Percentiles rank a stretch among this genome's conserved stretches.
These are phyloP conservation scores for Ranitomeya imitator DNA, from an alignment of 2,113 vertebrate genomes.

Conservation along the genomic window DNA sequence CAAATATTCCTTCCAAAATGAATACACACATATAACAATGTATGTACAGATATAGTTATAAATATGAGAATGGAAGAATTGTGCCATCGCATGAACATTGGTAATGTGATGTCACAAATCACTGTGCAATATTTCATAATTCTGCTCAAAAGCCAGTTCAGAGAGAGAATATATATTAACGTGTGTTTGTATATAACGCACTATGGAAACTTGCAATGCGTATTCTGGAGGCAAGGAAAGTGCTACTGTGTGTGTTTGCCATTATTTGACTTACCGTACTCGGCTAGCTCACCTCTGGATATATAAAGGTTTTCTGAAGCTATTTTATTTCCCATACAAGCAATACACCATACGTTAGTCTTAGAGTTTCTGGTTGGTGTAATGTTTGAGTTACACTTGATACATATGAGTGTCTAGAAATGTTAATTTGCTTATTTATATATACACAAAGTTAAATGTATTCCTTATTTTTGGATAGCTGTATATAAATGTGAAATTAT, in stretches of 20 bases:
- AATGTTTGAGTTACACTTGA: neutral
- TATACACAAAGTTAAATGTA: conserved; percentile 28
- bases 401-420: conserved; percentile 17
- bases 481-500: neutral
- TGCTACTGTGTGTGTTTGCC: neutral
- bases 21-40: conserved; percentile 22
- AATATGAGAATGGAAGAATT: conserved; percentile 10
- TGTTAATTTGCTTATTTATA: conserved; percentile 1
- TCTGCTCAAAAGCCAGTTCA: neutral
- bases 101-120: conserved; percentile 6
- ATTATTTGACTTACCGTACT: neutral
- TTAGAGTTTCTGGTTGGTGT: conserved; percentile 6
- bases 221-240: neutral
- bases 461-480: neutral
- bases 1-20: conserved; percentile 19
- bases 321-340: neutral
- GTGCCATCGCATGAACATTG: neutral
- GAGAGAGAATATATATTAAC: neutral
- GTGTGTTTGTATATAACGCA: neutral
- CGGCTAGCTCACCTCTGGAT: neutral
- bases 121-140: neutral
- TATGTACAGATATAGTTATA: conserved; percentile 30
- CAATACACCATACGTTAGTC: neutral
- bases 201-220: neutral
- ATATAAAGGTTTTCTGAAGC: neutral